Conservation (phyloP, 1,140 invertebrate species). For the Trachymyrmex septentrionalis region DNA sequence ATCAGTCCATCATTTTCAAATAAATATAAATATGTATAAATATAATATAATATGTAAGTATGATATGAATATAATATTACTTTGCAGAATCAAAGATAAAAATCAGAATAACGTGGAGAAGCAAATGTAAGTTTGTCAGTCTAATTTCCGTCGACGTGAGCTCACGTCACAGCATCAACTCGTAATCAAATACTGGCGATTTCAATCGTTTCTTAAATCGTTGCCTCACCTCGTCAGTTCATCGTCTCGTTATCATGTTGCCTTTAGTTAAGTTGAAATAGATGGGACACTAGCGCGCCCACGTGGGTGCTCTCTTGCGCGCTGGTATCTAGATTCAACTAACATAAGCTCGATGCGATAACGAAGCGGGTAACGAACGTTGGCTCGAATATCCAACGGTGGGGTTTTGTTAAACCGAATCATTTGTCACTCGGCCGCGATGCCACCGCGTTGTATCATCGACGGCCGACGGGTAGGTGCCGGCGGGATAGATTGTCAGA, state of each 20-base stretch:
- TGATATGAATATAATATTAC: not conserved
- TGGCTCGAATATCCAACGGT: conserved; percentile 32
- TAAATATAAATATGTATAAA: too few species aligned
- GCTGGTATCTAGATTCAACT: conserved; percentile 63
- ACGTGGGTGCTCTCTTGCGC: conserved; percentile 28
- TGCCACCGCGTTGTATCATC: conserved; percentile 40
- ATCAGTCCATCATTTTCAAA: not conserved
- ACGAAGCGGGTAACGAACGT: conserved; percentile 71
- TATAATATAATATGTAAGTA: too few species aligned
- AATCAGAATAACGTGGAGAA: not conserved
- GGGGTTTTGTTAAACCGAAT: conserved; percentile 74
- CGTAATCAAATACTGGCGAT: conserved; percentile 22
- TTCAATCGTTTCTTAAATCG: conserved; percentile 30
- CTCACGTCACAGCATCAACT: conserved; percentile 2
- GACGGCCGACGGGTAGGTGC: conserved; percentile 40
- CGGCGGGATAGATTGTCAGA: conserved; percentile 65
- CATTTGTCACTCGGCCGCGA: conserved; percentile 73
- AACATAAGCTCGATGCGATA: conserved; percentile 58
- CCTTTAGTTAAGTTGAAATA: conserved; percentile 53
- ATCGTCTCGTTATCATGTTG: conserved; percentile 53
- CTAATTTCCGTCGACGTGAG: not conserved
- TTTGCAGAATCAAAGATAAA: not conserved
- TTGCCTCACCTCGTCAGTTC: conserved; percentile 34
- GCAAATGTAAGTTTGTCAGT: not conserved
- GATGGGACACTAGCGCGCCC: not conserved